Base-by-base conservation (phyloP, 2,113 vertebrate genomes). In the Equus quagga region DNA sequence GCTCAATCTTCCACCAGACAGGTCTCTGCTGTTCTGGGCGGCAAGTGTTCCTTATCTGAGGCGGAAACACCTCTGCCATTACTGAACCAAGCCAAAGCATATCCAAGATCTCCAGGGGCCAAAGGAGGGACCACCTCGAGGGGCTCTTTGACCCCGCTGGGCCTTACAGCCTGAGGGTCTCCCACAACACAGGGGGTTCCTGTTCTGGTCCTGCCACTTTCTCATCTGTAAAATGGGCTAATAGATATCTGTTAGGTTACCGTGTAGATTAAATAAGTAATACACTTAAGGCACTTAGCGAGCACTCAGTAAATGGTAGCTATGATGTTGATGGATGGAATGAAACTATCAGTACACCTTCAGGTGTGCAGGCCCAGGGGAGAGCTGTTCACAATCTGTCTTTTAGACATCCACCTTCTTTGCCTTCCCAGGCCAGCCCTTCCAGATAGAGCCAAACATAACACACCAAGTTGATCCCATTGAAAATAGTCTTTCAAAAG, bases 401-500 rank as follows among this genome's bases (percentile, higher is more conserved):
- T 81, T 81, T 70, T 46, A 65, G 18, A 83, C 19, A 80, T 62
- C 8, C 8, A 26, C 26, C 18, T 21, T 85, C 60, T 76, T 75
- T 75, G 72, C 28, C 79, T 83, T 67, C 14, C 54, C 60, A 87
- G n/a, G 11, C 65, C 44, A 81, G 15, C 17, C 56, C 76, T 72
- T 75, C 41, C 60, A 95, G 26, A 79, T 8, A 95, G 6, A 84
- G 41, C 51, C 31, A 36, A 70, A 60, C 24, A 41, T 36, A 70
- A 89, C 44, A 46, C 3, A 6, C 56, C 36, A 65, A 36, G 67
- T 24, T 41, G 69, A 86, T 62, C 70, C 83, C 69, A 87, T 0
- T 78, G 75, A 89, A 93, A 85, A 88, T n/a, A 54, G n/a, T 93
- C 64, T 87, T 88, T 86, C 56, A 56, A 91, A 96, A 60, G 28